Conservation (phyloP, 2,797 vertebrate genomes). For the Smutsia gigantea region DNA sequence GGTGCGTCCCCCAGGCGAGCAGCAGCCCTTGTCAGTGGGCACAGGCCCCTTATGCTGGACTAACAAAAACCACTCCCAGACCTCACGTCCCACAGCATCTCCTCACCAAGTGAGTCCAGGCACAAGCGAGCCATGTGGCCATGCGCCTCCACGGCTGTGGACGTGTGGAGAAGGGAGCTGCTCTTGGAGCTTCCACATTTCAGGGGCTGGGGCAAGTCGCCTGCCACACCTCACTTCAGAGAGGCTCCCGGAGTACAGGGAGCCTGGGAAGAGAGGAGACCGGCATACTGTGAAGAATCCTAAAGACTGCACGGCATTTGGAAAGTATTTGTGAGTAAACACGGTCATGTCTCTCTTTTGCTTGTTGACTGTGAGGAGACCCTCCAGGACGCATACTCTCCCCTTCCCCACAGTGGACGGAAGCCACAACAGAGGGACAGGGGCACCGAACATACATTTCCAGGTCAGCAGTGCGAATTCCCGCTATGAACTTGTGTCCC, state of each 20-base stretch:
- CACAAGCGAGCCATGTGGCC: not conserved
- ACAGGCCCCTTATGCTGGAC: not conserved
- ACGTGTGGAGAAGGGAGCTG: not conserved
- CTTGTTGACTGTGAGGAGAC: not conserved
- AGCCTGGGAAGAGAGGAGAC: not conserved
- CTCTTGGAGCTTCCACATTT: not conserved
- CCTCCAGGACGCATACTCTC: not conserved
- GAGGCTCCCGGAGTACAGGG: not conserved
- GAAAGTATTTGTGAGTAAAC: not conserved
- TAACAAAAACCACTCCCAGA: not conserved
- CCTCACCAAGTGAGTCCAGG: not conserved
- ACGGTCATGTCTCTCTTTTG: not conserved
- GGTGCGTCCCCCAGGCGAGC: not conserved
- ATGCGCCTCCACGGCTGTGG: rapidly evolving
- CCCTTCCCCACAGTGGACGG: not conserved
- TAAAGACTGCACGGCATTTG: not conserved
- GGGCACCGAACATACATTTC: not conserved
- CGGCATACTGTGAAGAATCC: not conserved
- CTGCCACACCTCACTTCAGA: not conserved
- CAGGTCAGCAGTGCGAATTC: not conserved
- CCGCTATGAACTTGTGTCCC: not conserved
- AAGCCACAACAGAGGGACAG: not conserved
- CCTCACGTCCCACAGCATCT: not conserved
- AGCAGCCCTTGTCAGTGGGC: not conserved
- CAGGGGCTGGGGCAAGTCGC: not conserved